phyloP scores from a whole-genome alignment of 2,797 vertebrate genomes.

The Nasua narica region DNA sequence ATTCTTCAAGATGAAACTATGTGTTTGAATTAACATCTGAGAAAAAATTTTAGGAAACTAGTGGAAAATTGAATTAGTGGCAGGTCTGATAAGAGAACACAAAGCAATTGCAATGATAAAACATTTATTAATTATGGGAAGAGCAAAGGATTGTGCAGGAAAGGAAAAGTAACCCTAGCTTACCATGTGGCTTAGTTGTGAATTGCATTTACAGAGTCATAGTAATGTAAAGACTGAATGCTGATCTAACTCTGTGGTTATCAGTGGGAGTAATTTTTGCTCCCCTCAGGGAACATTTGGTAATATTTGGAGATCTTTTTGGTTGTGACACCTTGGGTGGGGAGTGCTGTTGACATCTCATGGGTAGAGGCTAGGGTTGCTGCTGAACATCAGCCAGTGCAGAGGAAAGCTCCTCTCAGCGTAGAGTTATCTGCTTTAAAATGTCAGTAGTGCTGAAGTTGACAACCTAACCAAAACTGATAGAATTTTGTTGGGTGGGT shows the following conservation, averaged over 20 bases:
- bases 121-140: neutral
- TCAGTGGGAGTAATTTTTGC: neutral
- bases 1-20: neutral
- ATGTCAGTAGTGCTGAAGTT: neutral
- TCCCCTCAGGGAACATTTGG: neutral
- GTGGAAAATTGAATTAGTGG: neutral
- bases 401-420: neutral
- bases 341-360: neutral
- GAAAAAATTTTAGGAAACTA: neutral
- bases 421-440: neutral
- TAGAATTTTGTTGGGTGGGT: neutral
- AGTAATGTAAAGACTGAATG: neutral
- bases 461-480: neutral
- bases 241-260: neutral
- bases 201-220: neutral
- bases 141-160: neutral
- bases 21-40: neutral
- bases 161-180: neutral
- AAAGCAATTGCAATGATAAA: neutral
- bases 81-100: neutral
- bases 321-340: neutral
- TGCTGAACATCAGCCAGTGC: neutral
- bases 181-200: neutral
- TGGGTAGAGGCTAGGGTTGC: neutral
- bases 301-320: neutral